These are phyloP conservation scores for Berghia stephanieae DNA, from an alignment of 1,140 invertebrate species.

Conservation along the genomic window DNA sequence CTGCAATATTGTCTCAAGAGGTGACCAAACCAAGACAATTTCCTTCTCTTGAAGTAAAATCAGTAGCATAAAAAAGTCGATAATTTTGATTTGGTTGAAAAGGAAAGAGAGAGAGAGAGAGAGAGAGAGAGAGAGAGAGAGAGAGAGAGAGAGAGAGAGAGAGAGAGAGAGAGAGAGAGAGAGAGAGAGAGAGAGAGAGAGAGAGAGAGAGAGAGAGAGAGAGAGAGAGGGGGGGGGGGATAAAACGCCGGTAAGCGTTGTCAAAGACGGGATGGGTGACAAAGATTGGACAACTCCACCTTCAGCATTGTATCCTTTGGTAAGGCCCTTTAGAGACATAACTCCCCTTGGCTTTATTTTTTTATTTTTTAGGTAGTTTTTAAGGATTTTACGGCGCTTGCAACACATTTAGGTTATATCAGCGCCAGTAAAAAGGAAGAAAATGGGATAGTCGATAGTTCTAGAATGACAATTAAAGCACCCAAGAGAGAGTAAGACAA, in stretches of 20 bases:
- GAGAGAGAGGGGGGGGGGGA: neutral
- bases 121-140: neutral
- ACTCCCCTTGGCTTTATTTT: no score
- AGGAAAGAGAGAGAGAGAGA: neutral
- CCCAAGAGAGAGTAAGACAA: no score
- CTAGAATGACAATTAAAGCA: no score
- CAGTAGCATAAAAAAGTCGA: neutral
- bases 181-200: constrained; percentile 19
- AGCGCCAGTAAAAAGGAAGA: no score
- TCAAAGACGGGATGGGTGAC: neutral
- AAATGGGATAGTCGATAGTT: no score
- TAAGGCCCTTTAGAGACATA: no score
- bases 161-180: constrained; percentile 18
- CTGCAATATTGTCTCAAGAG: neutral
- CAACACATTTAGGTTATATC: no score
- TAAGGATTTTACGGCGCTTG: no score
- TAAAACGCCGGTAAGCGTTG: neutral
- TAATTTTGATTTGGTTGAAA: neutral
- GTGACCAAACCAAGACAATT: no score
- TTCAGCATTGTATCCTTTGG: neutral
- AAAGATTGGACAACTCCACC: neutral
- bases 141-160: neutral
- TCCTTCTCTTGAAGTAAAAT: neutral
- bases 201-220: neutral
- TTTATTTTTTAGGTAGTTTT: no score